Percentiles rank a stretch among this genome's conserved stretches.
Evolutionary conservation across 2,113 vertebrate species (phyloP).

Genomic region (Leucopsar rothschildi): DNA sequence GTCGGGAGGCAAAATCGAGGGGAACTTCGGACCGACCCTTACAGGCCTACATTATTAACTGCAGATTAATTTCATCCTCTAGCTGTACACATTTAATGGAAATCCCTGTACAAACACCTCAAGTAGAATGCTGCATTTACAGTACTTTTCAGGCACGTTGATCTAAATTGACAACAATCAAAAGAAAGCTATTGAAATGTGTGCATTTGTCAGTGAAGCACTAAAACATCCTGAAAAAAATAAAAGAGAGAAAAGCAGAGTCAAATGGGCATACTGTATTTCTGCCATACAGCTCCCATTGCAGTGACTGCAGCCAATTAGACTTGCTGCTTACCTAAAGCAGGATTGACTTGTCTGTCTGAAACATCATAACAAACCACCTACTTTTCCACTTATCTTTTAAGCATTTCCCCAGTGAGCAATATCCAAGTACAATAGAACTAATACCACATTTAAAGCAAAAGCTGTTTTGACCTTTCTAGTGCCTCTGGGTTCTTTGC

Average conservation of each 20-base stretch:
- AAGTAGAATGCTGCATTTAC: neutral
- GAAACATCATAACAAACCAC: neutral
- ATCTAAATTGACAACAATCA: neutral
- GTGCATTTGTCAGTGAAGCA: neutral
- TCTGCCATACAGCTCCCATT: neutral
- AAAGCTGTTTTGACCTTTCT: neutral
- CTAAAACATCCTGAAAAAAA: neutral
- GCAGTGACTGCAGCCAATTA: neutral
- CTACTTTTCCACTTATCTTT: neutral
- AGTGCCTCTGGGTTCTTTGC: neutral
- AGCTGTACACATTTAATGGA: slow-evolving; percentile 15
- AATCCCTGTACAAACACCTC: neutral
- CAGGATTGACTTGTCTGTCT: neutral
- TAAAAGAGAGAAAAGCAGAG: neutral
- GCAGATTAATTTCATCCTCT: slow-evolving; percentile 45
- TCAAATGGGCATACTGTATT: neutral
- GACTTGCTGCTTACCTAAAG: slow-evolving; percentile 11
- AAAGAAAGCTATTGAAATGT: neutral
- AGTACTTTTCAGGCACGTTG: neutral
- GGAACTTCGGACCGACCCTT: no score
- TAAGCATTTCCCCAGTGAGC: neutral
- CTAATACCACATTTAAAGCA: neutral
- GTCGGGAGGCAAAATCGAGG: no score
- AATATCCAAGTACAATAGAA: neutral
- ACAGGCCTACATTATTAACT: slow-evolving; percentile 42